Conservation (phyloP, 2,888 invertebrate species). For the Patella caerulea region DNA sequence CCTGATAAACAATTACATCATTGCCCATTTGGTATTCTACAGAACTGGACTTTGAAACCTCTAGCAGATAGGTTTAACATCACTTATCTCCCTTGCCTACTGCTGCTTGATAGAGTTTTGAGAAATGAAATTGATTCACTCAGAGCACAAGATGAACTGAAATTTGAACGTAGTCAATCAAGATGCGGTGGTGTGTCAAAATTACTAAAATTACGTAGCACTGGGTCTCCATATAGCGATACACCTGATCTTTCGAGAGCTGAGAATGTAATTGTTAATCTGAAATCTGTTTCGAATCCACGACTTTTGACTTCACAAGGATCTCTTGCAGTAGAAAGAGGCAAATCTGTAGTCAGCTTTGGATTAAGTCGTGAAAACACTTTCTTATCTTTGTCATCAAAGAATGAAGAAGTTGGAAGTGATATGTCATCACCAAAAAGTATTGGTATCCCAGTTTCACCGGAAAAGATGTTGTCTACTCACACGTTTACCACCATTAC, state of each 20-base stretch:
- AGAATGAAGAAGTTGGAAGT: background rate
- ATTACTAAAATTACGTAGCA: constrained; percentile 9
- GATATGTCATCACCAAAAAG: background rate
- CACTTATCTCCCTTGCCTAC: constrained; percentile 60
- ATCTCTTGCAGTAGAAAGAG: constrained; percentile 15
- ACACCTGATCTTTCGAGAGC: background rate
- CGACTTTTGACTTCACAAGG: constrained; percentile 49
- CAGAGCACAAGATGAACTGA: constrained; percentile 54
- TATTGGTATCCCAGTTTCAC: constrained; percentile 31
- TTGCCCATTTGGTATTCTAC: constrained; percentile 62
- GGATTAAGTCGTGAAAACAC: constrained; percentile 29
- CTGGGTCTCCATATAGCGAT: background rate
- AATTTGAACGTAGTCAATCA: constrained; percentile 55
- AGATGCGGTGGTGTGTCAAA: constrained; percentile 51
- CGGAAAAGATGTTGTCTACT: constrained; percentile 51
- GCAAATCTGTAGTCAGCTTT: constrained; percentile 7
- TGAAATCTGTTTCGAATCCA: constrained; percentile 57
- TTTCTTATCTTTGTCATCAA: constrained; percentile 21
- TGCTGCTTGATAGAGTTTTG: constrained; percentile 57
- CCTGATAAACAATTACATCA: constrained; percentile 62
- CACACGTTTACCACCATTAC: constrained; percentile 61
- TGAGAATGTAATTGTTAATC: constrained; percentile 30
- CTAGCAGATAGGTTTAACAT: constrained; percentile 53
- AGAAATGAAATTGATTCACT: constrained; percentile 59
- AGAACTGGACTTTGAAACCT: constrained; percentile 51